These are phyloP conservation scores for Anaspis maculata DNA, from an alignment of 2,888 invertebrate species.

Conservation along the genomic window DNA sequence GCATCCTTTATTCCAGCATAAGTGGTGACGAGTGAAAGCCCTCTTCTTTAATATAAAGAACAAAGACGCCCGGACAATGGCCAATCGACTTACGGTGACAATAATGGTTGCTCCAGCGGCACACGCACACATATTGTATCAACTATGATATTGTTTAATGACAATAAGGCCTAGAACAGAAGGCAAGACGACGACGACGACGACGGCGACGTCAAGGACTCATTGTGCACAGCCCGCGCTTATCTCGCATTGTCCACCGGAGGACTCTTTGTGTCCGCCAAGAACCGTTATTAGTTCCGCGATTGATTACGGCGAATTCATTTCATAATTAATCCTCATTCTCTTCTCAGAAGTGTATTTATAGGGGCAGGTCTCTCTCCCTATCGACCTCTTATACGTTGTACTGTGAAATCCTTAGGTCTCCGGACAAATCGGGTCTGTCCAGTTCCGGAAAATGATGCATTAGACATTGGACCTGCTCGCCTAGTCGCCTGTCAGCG, in stretches of 20 bases:
- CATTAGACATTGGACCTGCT: slow-evolving; percentile 1
- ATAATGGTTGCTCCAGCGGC: slow-evolving; percentile 37
- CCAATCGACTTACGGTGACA: slow-evolving; percentile 43
- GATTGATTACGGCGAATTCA: slow-evolving; percentile 33
- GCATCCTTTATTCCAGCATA: slow-evolving; percentile 11
- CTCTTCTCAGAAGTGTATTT: slow-evolving; percentile 18
- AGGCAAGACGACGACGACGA: slow-evolving; percentile 28
- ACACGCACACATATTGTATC: slow-evolving; percentile 41
- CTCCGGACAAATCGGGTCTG: slow-evolving; percentile 1
- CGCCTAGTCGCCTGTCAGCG: too few species aligned
- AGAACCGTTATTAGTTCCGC: slow-evolving; percentile 29
- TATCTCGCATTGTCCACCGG: slow-evolving; percentile 29
- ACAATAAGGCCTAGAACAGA: slow-evolving; percentile 39
- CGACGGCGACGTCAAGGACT: too few species aligned
- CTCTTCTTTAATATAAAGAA: slow-evolving; percentile 38
- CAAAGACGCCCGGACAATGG: slow-evolving; percentile 38
- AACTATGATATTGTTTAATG: slow-evolving; percentile 43
- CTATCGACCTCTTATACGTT: background rate
- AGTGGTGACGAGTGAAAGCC: slow-evolving; percentile 14
- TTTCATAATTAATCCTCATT: slow-evolving; percentile 35
- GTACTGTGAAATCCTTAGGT: background rate
- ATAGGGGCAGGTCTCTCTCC: slow-evolving; percentile 1
- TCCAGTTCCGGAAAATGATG: slow-evolving; percentile 2
- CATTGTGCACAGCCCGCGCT: slow-evolving; percentile 22
- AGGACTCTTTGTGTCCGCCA: slow-evolving; percentile 25